Percentiles rank a stretch among this genome's conserved stretches.
Evolutionary conservation across 2,113 vertebrate species (phyloP).

Genomic region (Anguilla japonica): DNA sequence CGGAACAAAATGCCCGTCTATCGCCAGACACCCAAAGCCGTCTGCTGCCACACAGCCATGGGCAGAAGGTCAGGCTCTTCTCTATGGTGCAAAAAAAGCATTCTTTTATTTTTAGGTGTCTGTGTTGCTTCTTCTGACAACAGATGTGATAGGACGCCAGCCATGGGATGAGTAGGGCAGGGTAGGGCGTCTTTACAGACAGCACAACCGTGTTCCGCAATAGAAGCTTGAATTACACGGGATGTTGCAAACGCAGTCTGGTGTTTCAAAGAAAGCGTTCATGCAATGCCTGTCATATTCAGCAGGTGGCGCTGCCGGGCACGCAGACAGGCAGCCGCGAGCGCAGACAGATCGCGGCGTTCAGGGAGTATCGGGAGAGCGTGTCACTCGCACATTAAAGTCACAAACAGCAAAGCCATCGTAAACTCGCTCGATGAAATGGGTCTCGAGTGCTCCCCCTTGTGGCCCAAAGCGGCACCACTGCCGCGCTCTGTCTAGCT

Average conservation of each 20-base stretch:
- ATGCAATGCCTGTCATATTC: too few relatives aligned
- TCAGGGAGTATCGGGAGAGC: background rate
- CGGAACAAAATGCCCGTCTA: conserved; percentile 3
- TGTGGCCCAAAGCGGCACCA: conserved; percentile 62
- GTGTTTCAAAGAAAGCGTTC: too few relatives aligned
- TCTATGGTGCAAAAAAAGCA: background rate
- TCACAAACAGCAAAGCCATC: background rate
- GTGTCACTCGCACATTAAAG: background rate
- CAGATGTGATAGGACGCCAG: too few relatives aligned
- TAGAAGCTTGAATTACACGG: too few relatives aligned
- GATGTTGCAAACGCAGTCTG: too few relatives aligned
- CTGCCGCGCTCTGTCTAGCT: conserved; percentile 44
- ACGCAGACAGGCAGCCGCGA: too few relatives aligned
- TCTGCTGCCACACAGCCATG: background rate
- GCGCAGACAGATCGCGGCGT: background rate
- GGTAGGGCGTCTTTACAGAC: too few relatives aligned
- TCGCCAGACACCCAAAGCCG: conserved; percentile 22
- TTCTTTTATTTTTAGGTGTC: background rate
- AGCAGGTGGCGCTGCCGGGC: too few relatives aligned
- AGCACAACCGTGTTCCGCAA: too few relatives aligned
- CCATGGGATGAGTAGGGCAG: too few relatives aligned
- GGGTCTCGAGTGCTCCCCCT: conserved; percentile 68
- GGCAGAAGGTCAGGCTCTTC: background rate
- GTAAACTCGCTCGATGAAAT: conserved; percentile 29
- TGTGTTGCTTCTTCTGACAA: too few relatives aligned